Conservation (phyloP, 64 coral and sea anemone species). For the Dendrophyllia cribrosa region DNA sequence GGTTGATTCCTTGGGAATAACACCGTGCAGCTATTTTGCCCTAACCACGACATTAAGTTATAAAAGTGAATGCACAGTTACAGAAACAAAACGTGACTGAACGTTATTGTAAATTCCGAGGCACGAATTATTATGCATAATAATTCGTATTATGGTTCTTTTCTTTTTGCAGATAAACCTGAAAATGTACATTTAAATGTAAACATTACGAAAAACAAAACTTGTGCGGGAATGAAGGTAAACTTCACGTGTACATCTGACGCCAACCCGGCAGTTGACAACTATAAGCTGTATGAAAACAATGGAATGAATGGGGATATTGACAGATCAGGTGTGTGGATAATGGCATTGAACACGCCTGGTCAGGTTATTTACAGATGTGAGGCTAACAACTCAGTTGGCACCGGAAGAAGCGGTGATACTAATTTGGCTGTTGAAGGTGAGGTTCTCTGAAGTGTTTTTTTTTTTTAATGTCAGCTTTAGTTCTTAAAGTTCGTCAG, state of each 20-base stretch:
- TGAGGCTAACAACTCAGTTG: neutral
- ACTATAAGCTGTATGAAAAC: neutral
- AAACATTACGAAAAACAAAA: neutral
- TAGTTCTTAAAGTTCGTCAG: too few species aligned
- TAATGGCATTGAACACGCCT: neutral
- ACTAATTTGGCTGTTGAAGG: neutral
- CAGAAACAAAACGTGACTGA: too few species aligned
- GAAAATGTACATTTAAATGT: neutral
- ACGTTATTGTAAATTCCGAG: too few species aligned
- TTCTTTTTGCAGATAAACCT: neutral
- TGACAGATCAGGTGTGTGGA: neutral
- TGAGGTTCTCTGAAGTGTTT: neutral
- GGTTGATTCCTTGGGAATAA: too few species aligned
- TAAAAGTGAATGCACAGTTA: too few species aligned
- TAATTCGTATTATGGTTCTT: neutral
- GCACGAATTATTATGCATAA: too few species aligned
- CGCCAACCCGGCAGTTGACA: neutral
- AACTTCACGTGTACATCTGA: neutral
- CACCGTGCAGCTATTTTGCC: too few species aligned
- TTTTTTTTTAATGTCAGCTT: neutral
- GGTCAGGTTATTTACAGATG: neutral
- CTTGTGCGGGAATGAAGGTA: neutral
- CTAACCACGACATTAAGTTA: too few species aligned
- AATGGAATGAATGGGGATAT: neutral
- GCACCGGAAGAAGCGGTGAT: neutral